Percentiles rank a stretch among this genome's conserved stretches.
These are phyloP conservation scores for Haliclona indistincta DNA, from an alignment of 37 sponge, comb jelly and placozoan genomes.

Conservation along the genomic window DNA sequence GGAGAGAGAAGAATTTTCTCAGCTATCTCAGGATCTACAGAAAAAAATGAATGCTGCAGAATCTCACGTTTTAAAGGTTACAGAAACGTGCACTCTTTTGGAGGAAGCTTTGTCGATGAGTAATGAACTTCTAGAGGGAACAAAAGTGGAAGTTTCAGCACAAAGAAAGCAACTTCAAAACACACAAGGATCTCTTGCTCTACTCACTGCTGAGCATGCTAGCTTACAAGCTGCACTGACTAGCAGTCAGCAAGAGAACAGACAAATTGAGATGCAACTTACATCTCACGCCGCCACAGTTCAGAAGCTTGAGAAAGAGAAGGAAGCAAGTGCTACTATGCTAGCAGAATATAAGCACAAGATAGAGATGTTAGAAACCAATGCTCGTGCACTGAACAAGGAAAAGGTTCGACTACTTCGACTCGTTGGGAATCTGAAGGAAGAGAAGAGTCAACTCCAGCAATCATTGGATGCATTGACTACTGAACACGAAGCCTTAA, in stretches of 20 bases:
- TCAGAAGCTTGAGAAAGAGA: background rate
- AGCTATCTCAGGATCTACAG: background rate
- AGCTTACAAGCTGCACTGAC: constrained; percentile 47
- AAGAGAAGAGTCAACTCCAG: too few species aligned
- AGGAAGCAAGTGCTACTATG: background rate
- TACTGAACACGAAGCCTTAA: too few species aligned
- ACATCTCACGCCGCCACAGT: background rate
- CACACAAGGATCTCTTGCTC: constrained; percentile 26
- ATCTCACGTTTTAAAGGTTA: background rate
- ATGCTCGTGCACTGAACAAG: background rate
- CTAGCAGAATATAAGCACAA: background rate
- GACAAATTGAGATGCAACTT: constrained; percentile 21
- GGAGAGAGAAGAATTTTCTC: too few species aligned
- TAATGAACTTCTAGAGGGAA: background rate
- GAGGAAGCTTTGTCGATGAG: background rate
- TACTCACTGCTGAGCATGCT: constrained; percentile 32
- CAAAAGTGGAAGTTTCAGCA: too few species aligned
- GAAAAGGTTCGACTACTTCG: too few species aligned
- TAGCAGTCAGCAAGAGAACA: constrained; percentile 22
- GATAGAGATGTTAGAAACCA: background rate
- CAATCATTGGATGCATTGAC: too few species aligned
- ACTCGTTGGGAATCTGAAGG: too few species aligned
- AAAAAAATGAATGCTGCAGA: background rate
- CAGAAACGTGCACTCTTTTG: background rate
- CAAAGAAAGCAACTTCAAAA: background rate